Base-by-base conservation (phyloP, 2,797 vertebrate species). In the Takifugu rubripes region DNA sequence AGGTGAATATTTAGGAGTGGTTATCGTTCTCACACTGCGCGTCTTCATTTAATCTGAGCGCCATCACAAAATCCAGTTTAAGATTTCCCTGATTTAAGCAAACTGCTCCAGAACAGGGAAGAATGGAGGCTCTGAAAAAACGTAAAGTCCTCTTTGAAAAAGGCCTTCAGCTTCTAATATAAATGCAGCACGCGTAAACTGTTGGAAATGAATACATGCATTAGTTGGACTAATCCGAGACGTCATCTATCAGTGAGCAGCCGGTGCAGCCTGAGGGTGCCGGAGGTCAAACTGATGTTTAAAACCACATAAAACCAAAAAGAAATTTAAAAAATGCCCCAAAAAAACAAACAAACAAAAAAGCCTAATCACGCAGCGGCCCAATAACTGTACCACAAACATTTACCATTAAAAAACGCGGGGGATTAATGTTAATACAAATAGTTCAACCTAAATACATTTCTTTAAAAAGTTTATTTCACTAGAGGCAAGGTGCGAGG, bases 161-260 rank as follows among this genome's bases (percentile, higher is more conserved):
- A 77, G 84, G 83, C 85, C 87, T 81, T 26, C 46, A 42, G 54
- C 24, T 24, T 47, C 10, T 2, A 11, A 3, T 49, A 12, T 3
- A 43, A 56, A 66, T 6, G 21, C 29, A 52, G 17, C 5, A 17
- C 36, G 25, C 42, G 61, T 25, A 49, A 53, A 77, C 21, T 31
- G 65, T 0, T 59, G 6, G 6, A 43, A 25, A 33, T 31, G 50
- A 16, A 42, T 31, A 27, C 12, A 2, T 24, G 42, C 43, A 25
- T 65, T 43, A n/a, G 46, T 55, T 59, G 12, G 59, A 50, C 70
- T 54, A 50, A 62, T 68, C 59, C 44, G 33, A 33, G 60, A 72
- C 64, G 73, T 70, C 56, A 50, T 45, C 55, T 53, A 26, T 12
- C 31, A 71, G 47, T 50, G 15, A 29, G 10, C 43, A 72, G 49